Base-by-base conservation (phyloP, 2,113 vertebrate genomes). In the Procapra przewalskii region DNA sequence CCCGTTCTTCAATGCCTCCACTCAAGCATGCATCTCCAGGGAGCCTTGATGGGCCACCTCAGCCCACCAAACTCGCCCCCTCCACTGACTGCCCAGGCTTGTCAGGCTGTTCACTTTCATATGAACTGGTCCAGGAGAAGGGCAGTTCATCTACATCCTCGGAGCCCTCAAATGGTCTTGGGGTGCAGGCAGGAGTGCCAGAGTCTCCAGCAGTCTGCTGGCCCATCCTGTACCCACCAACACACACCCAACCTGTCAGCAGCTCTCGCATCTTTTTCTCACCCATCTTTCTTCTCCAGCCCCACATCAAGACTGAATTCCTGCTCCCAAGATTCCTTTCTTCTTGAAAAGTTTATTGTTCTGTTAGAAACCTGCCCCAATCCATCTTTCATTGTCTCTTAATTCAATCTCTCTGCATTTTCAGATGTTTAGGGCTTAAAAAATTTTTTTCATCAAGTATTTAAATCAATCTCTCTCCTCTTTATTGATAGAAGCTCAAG, bases 391-490 rank as follows among this genome's bases (percentile, higher is more conserved):
- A 57, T 90, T 94, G 91, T 96, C 80, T 96, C 89, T 94, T 92
- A 29, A 88, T 52, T 97, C 21, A 1, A 2, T 95, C 50, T 19
- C 77, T 50, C 81, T 82, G 79, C 50, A 87, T 94, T 95, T 96
- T 57, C 87, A 92, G 92, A 40, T 96, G 75, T 92, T 94, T 96
- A 77, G 23, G 40, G n/a, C 29, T 95, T 95, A 43, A 80, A 92
- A 23, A 1, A 9, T 2, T 59, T 87, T 87, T 96, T 77, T 96
- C 93, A 95, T 96, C 92, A 92, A 93, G 94, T 96, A 81, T 98
- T 98, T 96, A 98, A 98, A 97, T 98, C 96, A 96, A 60, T 98
- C 94, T 98, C 90, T 92, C 85, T 97, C 79, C 52, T 96, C 81
- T 94, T 98, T 97, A 94, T 79, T 98, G 97, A 98, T 96, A 96